Percentiles rank a stretch among this genome's conserved stretches.
phyloP scores from a whole-genome alignment of 2,113 vertebrate genomes.

The Dissostichus mawsoni region DNA sequence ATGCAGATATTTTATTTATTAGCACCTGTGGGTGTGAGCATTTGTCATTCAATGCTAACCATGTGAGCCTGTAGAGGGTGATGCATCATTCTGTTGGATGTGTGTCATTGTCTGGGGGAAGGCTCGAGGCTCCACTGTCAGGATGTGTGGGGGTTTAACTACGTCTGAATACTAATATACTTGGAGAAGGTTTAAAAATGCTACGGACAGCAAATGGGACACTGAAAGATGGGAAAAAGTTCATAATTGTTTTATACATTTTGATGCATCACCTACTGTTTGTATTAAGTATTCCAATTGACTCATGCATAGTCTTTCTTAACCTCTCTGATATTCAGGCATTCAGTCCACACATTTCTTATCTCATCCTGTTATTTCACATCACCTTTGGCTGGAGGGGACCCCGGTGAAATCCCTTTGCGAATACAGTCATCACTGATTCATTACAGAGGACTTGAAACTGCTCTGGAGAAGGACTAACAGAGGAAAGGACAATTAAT shows the following conservation, averaged over 20 bases:
- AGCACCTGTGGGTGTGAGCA: neutral
- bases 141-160: neutral
- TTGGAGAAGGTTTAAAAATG: neutral
- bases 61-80: neutral
- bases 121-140: neutral
- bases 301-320: neutral
- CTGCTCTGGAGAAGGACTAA: neutral
- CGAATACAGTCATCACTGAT: constrained; percentile 37
- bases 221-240: neutral
- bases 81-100: constrained; percentile 28
- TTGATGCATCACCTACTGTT: neutral
- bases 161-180: neutral
- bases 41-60: constrained; percentile 17
- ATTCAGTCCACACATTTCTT: neutral
- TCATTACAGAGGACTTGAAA: constrained; percentile 6
- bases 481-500: constrained; percentile 37
- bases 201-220: neutral
- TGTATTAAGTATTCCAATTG: neutral
- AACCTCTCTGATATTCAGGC: neutral
- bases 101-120: constrained; percentile 2
- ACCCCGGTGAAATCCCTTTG: constrained; percentile 28
- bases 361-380: constrained; percentile 35
- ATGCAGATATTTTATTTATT: constrained; percentile 37
- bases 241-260: no score
- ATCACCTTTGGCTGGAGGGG: constrained; percentile 36